Conservation (phyloP, 2,113 vertebrate genomes). For the Theristicus caerulescens region DNA sequence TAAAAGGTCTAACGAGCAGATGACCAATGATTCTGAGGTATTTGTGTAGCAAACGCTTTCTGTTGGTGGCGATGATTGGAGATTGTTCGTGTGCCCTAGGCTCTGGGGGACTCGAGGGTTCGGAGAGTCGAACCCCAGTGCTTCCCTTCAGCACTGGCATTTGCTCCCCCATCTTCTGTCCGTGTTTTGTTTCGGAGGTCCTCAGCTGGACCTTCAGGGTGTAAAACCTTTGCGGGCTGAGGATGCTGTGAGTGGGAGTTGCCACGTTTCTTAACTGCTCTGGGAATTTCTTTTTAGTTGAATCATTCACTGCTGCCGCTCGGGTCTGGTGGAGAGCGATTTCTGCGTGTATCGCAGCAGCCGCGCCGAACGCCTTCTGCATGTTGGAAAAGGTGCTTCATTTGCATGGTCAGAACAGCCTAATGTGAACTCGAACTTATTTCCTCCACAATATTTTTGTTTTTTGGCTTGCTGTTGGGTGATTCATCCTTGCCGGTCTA, state of each 20-base stretch:
- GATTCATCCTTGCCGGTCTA: constrained; percentile 50
- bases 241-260: background rate
- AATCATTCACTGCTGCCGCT: background rate
- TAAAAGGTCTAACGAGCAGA: background rate
- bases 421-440: background rate
- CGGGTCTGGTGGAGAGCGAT: background rate
- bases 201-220: background rate
- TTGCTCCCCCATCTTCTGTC: background rate
- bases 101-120: background rate
- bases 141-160: background rate
- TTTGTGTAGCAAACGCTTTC: background rate
- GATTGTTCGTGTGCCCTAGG: accelerated
- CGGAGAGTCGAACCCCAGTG: accelerated
- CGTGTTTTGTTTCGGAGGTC: accelerated
- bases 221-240: background rate
- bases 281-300: background rate
- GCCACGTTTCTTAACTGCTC: background rate
- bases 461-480: background rate
- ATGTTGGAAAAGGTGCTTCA: background rate
- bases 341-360: background rate
- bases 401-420: background rate
- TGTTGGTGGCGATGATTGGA: background rate
- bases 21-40: background rate
- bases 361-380: background rate
- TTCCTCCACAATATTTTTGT: background rate